Conservation (phyloP, 2,888 invertebrate genomes). For the Luperina nickerlii region DNA sequence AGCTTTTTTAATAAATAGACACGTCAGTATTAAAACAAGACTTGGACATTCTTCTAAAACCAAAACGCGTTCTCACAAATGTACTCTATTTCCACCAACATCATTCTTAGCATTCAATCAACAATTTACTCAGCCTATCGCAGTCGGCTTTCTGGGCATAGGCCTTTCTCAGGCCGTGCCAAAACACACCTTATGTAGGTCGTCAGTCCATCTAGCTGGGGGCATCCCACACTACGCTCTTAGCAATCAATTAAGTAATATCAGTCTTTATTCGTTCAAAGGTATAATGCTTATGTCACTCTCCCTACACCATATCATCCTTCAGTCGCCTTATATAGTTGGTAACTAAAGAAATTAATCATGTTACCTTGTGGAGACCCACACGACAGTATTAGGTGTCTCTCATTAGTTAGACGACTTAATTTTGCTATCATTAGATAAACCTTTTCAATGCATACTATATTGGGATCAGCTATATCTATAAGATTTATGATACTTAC, state of each 20-base stretch:
- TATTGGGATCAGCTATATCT: constrained; percentile 12
- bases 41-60: too few relatives aligned
- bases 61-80: too few relatives aligned
- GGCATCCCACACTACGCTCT: neutral
- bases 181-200: too few relatives aligned
- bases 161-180: too few relatives aligned
- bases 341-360: constrained; percentile 36
- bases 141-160: too few relatives aligned
- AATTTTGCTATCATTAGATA: constrained; percentile 34
- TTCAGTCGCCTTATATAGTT: constrained; percentile 43
- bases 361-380: constrained; percentile 41
- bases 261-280: neutral
- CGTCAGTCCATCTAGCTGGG: neutral
- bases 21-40: too few relatives aligned
- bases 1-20: too few relatives aligned
- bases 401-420: constrained; percentile 10
- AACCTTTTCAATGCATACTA: constrained; percentile 26
- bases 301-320: constrained; percentile 22
- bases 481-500: neutral
- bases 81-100: too few relatives aligned
- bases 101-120: too few relatives aligned
- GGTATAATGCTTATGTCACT: neutral
- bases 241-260: neutral
- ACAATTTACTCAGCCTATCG: too few relatives aligned
- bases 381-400: constrained; percentile 24